phyloP scores from a whole-genome alignment of 2,888 invertebrate genomes.

The Polyommatus icarus region DNA sequence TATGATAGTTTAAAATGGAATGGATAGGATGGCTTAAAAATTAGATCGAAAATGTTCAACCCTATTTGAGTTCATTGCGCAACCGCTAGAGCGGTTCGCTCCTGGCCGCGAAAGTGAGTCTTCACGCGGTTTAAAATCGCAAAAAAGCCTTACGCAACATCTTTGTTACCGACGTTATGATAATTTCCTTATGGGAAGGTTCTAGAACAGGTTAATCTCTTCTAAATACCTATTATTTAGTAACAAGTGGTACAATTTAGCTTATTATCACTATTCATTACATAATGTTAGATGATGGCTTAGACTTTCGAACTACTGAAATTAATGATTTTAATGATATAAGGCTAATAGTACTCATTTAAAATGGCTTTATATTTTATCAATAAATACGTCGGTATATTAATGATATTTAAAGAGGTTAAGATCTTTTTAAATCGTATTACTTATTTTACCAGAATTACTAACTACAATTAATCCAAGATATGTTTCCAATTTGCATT shows the following conservation, averaged over 20 bases:
- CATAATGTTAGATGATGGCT: not conserved
- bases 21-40: not conserved
- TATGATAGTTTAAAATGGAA: no score
- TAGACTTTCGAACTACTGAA: not conserved
- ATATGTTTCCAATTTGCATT: no score
- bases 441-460: no score
- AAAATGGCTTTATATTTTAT: no score
- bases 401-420: no score
- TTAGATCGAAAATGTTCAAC: not conserved
- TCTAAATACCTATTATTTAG: conserved; percentile 22
- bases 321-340: not conserved
- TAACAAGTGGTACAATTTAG: not conserved
- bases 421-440: no score
- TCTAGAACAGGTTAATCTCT: not conserved
- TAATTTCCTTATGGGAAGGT: conserved; percentile 24
- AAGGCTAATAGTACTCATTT: not conserved
- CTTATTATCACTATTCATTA: not conserved
- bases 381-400: no score
- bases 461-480: no score
- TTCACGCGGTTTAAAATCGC: conserved; percentile 48
- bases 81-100: conserved; percentile 50
- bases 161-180: conserved; percentile 52
- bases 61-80: conserved; percentile 52
- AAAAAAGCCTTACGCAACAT: conserved; percentile 72
- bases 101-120: conserved; percentile 63